These are phyloP conservation scores for Porites evermanni DNA, from an alignment of 92 coral and sea anemone genomes.

Conservation along the genomic window DNA sequence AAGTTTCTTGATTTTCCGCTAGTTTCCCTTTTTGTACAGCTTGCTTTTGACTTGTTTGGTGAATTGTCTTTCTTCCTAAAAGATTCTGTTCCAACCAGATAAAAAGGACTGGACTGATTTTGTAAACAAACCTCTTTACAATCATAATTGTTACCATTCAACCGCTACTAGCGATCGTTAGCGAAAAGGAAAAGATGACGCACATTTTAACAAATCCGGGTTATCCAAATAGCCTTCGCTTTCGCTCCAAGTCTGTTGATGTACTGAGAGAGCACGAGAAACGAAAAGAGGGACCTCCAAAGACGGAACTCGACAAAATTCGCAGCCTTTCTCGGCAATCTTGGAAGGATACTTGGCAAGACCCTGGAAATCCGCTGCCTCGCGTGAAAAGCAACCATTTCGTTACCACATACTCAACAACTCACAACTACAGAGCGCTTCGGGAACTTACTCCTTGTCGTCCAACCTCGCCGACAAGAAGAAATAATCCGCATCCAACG, in stretches of 20 bases:
- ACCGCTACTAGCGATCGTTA: neutral
- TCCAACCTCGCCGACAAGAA: slow-evolving; percentile 96
- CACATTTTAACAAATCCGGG: slow-evolving; percentile 85
- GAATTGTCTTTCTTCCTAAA: neutral
- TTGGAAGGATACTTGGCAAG: slow-evolving; percentile 85
- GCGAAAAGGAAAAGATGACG: slow-evolving; percentile 66
- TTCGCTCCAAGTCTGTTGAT: slow-evolving; percentile 88
- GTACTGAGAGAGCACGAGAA: slow-evolving; percentile 60
- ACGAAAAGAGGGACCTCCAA: slow-evolving; percentile 65
- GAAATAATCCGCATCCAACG: slow-evolving; percentile 98
- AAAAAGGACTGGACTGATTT: neutral
- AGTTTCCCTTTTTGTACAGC: neutral
- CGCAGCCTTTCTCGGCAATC: slow-evolving; percentile 88
- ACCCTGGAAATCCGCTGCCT: slow-evolving; percentile 91
- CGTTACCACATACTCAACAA: slow-evolving; percentile 82
- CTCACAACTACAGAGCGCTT: slow-evolving; percentile 76
- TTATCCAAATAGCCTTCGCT: slow-evolving; percentile 73
- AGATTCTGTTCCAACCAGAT: neutral
- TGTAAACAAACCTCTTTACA: neutral
- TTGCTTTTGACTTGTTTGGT: slow-evolving; percentile 1
- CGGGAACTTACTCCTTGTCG: slow-evolving; percentile 81
- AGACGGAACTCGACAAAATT: slow-evolving; percentile 79
- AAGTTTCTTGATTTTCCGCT: neutral
- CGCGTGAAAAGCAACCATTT: slow-evolving; percentile 72
- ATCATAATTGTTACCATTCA: neutral